phyloP scores from a whole-genome alignment of 2,113 vertebrate genomes.

The Bufo gargarizans region DNA sequence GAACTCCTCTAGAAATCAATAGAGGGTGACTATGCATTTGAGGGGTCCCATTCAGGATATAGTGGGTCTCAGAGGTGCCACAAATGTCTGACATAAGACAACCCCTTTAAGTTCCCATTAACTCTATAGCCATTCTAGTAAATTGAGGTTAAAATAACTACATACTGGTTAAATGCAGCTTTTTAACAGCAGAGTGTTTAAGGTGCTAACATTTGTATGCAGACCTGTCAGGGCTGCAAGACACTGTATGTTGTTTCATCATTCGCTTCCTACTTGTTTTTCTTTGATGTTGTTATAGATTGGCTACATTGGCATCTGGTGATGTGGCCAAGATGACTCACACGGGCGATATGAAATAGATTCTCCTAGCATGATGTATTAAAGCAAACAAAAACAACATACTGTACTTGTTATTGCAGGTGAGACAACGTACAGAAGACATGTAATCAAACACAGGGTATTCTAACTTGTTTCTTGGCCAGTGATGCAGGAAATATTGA shows the following conservation, averaged over 20 bases:
- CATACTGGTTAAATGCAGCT: not conserved
- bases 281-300: conserved; percentile 11
- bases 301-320: conserved; percentile 15
- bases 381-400: conserved; percentile 1
- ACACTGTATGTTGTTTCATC: not conserved
- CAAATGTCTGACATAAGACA: too few relatives aligned
- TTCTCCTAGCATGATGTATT: not conserved
- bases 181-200: not conserved
- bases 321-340: conserved; percentile 16
- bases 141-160: not conserved
- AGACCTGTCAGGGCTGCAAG: not conserved
- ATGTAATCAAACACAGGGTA: not conserved
- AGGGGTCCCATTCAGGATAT: too few relatives aligned
- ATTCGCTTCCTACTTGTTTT: not conserved
- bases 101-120: too few relatives aligned
- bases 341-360: not conserved
- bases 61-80: too few relatives aligned
- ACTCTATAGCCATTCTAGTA: not conserved
- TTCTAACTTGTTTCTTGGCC: not conserved
- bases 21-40: too few relatives aligned
- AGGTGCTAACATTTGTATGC: not conserved
- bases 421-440: not conserved
- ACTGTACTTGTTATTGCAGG: conserved; percentile 29
- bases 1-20: too few relatives aligned
- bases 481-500: not conserved